Base-by-base conservation (phyloP, 1,140 invertebrate genomes). In the Philotrypesis tridentata region DNA sequence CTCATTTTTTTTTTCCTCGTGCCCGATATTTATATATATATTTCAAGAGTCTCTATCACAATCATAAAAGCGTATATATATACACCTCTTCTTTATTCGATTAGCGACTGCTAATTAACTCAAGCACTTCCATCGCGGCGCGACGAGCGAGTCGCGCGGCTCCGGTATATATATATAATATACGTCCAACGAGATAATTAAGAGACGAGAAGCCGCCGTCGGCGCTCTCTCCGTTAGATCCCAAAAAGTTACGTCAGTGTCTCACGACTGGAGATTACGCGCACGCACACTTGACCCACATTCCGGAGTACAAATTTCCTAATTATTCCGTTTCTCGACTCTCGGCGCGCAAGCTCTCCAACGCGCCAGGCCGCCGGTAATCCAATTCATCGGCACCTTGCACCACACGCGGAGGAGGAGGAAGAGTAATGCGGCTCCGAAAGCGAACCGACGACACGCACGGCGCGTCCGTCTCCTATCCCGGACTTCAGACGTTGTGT, bases 231-330 rank as follows among this genome's bases (percentile, higher is more conserved):
- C 55, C 48, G 37, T 72, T 33, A 43, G 25, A 12, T 2, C 1
- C 23, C 2, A n/a, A 72, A 72, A 71, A 31, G 27, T 37, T 9
- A 43, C 31, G 23, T 71, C 23, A 79, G 31, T n/a, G n/a, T 72
- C 23, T 60, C 33, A 40, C 27, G 43, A 21, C 60, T 21, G 67
- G 31, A 27, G 23, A 29, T 11, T 9, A 29, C 25, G 6, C n/a
- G 6, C n/a, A n/a, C 21, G 27, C 68, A 72, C 25, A 79, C 31
- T 72, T 72, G 78, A 72, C 78, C 78, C n/a, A 55, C 12, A 40
- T 70, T 71, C 68, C 55, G 14, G 3, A 37, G 33, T 55, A 37
- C 55, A 23, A 63, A 77, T 67, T 77, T 31, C 43, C 67, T 60
- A 79, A 79, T 72, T 79, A 70, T 55, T 60, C 68, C 33, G 29